A percentile compares a stretch with the other conserved stretches of the same genome.
These are phyloP conservation scores for Rhopalosiphum padi DNA, from an alignment of 1,140 invertebrate species.

Conservation along the genomic window DNA sequence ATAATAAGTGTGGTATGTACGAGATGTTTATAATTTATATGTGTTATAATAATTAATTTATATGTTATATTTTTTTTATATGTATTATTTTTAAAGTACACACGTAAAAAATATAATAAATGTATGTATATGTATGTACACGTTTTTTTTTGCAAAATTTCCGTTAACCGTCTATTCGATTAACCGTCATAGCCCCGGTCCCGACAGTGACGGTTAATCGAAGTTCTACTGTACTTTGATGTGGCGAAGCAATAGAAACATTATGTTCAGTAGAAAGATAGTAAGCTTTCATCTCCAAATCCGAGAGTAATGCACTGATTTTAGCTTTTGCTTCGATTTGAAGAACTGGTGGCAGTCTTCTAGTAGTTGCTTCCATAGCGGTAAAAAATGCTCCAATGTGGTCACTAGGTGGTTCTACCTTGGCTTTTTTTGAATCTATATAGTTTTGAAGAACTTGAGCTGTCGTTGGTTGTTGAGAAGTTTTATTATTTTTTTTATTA, in stretches of 20 bases:
- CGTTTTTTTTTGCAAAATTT: not conserved
- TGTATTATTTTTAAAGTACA: no score
- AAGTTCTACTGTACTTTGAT: not conserved
- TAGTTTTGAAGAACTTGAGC: not conserved
- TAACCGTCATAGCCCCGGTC: no score
- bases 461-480: not conserved
- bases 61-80: no score
- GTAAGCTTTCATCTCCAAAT: conserved; percentile 41
- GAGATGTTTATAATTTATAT: no score
- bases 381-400: conserved; percentile 2
- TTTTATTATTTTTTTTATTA: not conserved
- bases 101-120: no score
- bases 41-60: no score
- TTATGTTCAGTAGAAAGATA: conserved; percentile 25
- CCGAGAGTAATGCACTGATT: conserved; percentile 24
- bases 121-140: no score
- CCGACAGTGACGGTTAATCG: not conserved
- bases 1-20: conserved; percentile 33
- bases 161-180: not conserved
- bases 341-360: conserved; percentile 15
- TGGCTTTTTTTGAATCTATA: not conserved
- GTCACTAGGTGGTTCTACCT: not conserved
- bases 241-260: not conserved
- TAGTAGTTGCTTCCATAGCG: conserved; percentile 20
- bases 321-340: conserved; percentile 28